Evolutionary conservation across 2,113 vertebrate species (phyloP).

Genomic region (Serinus canaria): DNA sequence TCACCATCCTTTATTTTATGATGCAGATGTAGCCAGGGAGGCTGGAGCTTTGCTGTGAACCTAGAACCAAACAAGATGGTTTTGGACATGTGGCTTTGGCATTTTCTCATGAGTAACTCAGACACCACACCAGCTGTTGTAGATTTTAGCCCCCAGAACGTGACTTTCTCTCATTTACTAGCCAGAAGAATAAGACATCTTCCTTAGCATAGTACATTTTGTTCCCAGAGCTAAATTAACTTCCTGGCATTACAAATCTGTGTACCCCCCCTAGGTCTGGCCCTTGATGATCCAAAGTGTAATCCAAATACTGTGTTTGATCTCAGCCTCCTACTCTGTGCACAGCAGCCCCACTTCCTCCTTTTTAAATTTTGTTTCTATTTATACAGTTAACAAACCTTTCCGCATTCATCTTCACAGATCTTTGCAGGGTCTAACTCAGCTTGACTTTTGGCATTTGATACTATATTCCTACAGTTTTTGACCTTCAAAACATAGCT

Average conservation of each 20-base stretch:
- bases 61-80: background rate
- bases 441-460: slow-evolving; percentile 61
- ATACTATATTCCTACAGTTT: background rate
- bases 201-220: slow-evolving; percentile 16
- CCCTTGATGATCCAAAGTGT: slow-evolving; percentile 22
- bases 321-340: slow-evolving; percentile 21
- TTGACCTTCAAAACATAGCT: slow-evolving; percentile 15
- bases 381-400: slow-evolving; percentile 5
- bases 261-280: background rate
- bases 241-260: slow-evolving; percentile 12
- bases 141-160: background rate
- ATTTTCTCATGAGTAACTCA: background rate
- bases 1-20: background rate
- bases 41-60: background rate
- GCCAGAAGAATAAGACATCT: background rate
- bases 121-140: background rate
- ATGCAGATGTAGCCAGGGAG: background rate
- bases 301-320: slow-evolving; percentile 38
- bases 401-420: slow-evolving; percentile 27
- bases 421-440: slow-evolving; percentile 48
- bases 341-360: slow-evolving; percentile 48
- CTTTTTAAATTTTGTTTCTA: slow-evolving; percentile 38
- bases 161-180: background rate
- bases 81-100: background rate
- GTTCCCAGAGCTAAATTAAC: slow-evolving; percentile 29